Evolutionary conservation across 2,797 vertebrate genomes (phyloP), one percentile per base, ranked within the genome.

Genomic region (Anabacerthia variegaticeps): DNA sequence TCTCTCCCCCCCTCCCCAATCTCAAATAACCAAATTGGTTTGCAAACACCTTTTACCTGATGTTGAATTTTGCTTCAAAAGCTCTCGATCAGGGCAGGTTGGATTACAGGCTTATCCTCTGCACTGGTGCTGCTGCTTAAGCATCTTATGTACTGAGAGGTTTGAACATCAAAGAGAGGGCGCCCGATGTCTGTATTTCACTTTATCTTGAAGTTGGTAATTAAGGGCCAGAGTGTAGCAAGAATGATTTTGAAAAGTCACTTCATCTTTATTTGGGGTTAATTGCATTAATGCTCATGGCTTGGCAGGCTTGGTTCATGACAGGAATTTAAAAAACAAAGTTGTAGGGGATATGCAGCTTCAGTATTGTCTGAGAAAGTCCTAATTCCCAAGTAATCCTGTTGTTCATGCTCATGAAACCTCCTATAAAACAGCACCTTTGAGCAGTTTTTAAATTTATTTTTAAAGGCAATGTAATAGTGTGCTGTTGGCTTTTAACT

Each of bases 211-310:
- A 71, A 78, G 24, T 49, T 74, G 69, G 77, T 95, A 95, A 96
- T 96, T 92, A 87, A 95, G 92, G 93, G 81, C 66, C 58, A 61
- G 88, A 79, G 59, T 89, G 81, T 82, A 73, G 88, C 55, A 54
- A 86, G 96, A 92, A 84, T 1, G 3, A 89, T 97, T 96, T 91
- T 93, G 92, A 95, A 84, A 75, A 96, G 95, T 95, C 78, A 34
- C 59, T 95, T 88, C 34, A 27, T 88, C 83, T 94, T 73, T 95
- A 84, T 88, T 88, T 79, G 62, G 73, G 85, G 88, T 95, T 95
- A 96, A 95, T 90, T 86, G 73, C 34, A 76, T 92, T 95, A 92
- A 83, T 36, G 36, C 43, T 91, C 17, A 18, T 23, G 66, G 85
- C 39, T 51, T 91, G 58, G 73, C 51, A 63, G 69, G 68, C 39